Conservation (phyloP, 2,113 vertebrate species). For the Ammodytes dubius region DNA sequence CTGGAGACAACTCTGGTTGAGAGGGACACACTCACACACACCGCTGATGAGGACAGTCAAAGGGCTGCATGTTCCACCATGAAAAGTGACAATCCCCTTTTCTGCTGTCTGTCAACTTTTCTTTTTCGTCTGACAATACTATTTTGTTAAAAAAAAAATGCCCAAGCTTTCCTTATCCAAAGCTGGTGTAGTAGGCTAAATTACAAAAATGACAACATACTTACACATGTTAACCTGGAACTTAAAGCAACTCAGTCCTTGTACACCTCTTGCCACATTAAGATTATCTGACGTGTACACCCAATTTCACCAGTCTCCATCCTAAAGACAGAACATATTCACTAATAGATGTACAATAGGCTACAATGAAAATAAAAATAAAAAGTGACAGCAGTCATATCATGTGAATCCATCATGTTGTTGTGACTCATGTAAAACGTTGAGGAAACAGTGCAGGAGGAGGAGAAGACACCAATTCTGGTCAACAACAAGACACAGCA, state of each 20-base stretch:
- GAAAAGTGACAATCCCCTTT: background rate
- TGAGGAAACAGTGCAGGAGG: conserved; percentile 31
- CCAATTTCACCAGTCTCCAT: conserved; percentile 4
- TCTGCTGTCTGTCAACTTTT: conserved; percentile 8
- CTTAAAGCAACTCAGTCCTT: background rate
- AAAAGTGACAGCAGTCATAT: background rate
- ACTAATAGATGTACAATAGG: too few relatives aligned
- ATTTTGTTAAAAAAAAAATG: background rate
- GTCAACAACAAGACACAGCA: conserved; percentile 17
- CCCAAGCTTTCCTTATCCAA: background rate
- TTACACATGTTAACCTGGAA: background rate
- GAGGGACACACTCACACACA: background rate
- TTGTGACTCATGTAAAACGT: conserved; percentile 51
- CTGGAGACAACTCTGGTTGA: background rate
- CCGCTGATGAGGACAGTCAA: background rate
- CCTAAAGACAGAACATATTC: background rate
- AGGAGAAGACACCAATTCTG: background rate
- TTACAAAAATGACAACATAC: background rate
- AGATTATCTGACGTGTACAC: background rate
- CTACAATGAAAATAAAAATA: background rate
- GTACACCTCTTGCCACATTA: background rate
- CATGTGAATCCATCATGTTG: conserved; percentile 32
- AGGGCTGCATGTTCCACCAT: background rate
- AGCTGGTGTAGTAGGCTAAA: background rate
- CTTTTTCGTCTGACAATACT: background rate